Conservation (phyloP, 2,888 invertebrate species). For the Mesochorus sp. region DNA sequence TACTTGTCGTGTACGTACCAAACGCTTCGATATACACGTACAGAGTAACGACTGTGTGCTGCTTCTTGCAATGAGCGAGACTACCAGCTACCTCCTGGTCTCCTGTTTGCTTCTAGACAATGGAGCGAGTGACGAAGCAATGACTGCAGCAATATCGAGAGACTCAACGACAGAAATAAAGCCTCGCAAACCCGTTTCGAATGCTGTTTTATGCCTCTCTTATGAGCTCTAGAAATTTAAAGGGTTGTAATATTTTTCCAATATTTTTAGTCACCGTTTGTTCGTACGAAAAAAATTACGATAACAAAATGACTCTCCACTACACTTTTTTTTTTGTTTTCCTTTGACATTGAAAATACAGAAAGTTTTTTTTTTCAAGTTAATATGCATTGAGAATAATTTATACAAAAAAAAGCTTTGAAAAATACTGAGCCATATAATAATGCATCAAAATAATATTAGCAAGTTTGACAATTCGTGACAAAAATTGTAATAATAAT, state of each 20-base stretch:
- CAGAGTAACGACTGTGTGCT: constrained; percentile 44
- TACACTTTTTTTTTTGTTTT: too few species aligned
- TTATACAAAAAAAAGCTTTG: too few species aligned
- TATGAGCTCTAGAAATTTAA: background rate
- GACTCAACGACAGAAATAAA: constrained; percentile 34
- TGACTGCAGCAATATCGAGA: constrained; percentile 67
- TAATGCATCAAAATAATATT: too few species aligned
- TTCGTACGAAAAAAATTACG: too few species aligned
- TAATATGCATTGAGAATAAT: too few species aligned
- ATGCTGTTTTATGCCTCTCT: background rate
- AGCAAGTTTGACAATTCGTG: too few species aligned
- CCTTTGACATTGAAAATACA: too few species aligned
- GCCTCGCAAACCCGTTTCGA: constrained; percentile 37
- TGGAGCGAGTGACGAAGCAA: constrained; percentile 77
- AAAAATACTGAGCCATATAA: too few species aligned
- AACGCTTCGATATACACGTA: constrained; percentile 29
- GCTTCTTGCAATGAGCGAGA: constrained; percentile 15
- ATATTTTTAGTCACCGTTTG: too few species aligned
- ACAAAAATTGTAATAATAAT: too few species aligned
- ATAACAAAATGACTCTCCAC: too few species aligned
- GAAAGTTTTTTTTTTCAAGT: too few species aligned
- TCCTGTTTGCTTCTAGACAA: constrained; percentile 72
- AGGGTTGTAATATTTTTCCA: background rate
- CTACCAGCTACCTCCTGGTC: constrained; percentile 58
- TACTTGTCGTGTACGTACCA: constrained; percentile 34